Evolutionary conservation across 2,113 vertebrate genomes (phyloP).

Genomic region (Aspiorhynchus laticeps): DNA sequence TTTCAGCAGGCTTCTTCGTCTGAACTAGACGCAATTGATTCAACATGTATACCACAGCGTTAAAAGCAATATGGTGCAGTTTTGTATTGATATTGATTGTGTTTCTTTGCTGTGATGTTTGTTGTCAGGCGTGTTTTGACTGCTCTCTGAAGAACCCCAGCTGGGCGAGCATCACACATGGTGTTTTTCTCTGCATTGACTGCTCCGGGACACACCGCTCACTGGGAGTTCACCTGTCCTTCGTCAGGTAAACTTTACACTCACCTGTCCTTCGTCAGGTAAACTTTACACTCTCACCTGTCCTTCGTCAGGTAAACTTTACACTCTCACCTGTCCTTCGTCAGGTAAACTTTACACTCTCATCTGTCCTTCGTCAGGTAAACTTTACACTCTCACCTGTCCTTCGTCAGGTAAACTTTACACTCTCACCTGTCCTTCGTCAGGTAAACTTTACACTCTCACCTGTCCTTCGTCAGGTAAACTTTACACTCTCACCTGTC

Average conservation of each 20-base stretch:
- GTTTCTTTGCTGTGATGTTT: not conserved
- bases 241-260: constrained; percentile 72
- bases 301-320: not conserved
- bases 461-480: no score
- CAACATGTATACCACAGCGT: no score
- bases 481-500: no score
- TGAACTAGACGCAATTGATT: no score
- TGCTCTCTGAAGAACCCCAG: constrained; percentile 94
- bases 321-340: not conserved
- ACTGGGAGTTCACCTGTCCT: constrained; percentile 92
- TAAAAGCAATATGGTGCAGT: no score
- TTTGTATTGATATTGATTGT: not conserved
- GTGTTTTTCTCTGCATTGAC: constrained; percentile 96
- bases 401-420: no score
- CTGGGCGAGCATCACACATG: constrained; percentile 96
- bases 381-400: no score
- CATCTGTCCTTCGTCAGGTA: no score
- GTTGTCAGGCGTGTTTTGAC: constrained; percentile 88
- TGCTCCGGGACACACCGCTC: constrained; percentile 94
- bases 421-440: no score
- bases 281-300: not conserved
- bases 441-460: no score
- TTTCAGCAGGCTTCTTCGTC: no score
- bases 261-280: constrained; percentile 82
- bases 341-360: no score